These are phyloP conservation scores for Oeneis ivallda DNA, from an alignment of 2,888 invertebrate genomes.

Conservation along the genomic window DNA sequence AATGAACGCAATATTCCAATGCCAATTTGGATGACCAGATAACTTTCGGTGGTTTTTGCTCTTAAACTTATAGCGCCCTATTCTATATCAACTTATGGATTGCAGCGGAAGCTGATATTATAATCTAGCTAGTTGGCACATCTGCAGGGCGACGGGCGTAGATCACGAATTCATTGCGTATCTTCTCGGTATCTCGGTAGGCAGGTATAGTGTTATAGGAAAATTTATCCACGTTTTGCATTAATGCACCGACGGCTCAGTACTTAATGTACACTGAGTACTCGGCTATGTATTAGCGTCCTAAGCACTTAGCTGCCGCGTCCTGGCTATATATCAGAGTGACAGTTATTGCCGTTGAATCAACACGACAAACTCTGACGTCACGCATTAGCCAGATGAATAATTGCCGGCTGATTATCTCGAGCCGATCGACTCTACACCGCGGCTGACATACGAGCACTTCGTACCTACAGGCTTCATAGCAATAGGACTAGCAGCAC, in stretches of 20 bases:
- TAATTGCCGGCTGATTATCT: conserved; percentile 31
- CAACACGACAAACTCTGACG: conserved; percentile 33
- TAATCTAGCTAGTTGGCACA: background rate
- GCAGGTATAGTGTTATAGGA: background rate
- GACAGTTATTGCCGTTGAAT: conserved; percentile 38
- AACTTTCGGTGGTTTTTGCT: no score
- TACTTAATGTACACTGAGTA: background rate
- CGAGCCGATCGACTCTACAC: conserved; percentile 18
- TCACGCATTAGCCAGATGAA: conserved; percentile 32
- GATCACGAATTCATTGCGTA: no score
- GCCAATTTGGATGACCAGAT: no score
- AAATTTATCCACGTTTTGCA: background rate
- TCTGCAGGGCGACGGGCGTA: background rate
- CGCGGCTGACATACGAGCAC: background rate
- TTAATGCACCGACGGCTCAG: background rate
- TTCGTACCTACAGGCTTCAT: background rate
- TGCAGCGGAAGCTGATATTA: no score
- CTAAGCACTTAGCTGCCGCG: background rate
- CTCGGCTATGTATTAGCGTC: background rate
- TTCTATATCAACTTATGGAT: no score
- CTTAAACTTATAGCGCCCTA: no score
- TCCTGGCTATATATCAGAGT: conserved; percentile 30
- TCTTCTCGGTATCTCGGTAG: background rate
- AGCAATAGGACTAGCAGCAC: background rate
- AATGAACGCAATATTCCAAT: no score